Evolutionary conservation across 2,113 vertebrate genomes (phyloP).

Genomic region (Sprattus sprattus): DNA sequence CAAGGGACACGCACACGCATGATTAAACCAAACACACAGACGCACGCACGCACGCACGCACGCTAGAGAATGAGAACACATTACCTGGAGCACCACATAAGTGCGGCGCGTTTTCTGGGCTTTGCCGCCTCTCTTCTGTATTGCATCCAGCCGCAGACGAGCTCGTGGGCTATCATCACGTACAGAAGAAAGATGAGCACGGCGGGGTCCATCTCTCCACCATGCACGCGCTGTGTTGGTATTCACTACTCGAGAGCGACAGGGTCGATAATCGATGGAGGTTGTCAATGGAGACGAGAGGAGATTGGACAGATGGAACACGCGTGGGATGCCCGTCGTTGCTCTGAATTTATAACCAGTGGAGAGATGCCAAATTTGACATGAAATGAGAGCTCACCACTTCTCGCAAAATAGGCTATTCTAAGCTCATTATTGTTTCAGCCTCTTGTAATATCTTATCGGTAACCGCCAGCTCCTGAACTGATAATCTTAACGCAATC

Average conservation of each 20-base stretch:
- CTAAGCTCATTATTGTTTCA: constrained; percentile 5
- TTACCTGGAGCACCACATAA: constrained; percentile 75
- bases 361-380: neutral
- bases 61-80: neutral
- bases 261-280: constrained; percentile 14
- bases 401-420: neutral
- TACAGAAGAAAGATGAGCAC: constrained; percentile 88
- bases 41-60: constrained; percentile 28
- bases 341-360: neutral
- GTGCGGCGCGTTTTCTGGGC: constrained; percentile 70
- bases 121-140: constrained; percentile 78
- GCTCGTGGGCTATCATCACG: constrained; percentile 83
- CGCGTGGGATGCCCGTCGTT: neutral
- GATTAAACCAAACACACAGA: neutral
- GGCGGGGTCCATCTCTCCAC: constrained; percentile 77
- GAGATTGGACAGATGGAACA: neutral
- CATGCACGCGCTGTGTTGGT: neutral
- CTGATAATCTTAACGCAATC: neutral
- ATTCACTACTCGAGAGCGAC: neutral
- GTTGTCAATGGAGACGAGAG: neutral
- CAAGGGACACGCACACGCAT: neutral
- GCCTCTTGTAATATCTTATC: neutral
- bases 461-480: neutral
- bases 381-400: neutral
- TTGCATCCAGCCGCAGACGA: constrained; percentile 86